Conservation (phyloP, 2,888 invertebrate genomes). For the Deilephila porcellus region DNA sequence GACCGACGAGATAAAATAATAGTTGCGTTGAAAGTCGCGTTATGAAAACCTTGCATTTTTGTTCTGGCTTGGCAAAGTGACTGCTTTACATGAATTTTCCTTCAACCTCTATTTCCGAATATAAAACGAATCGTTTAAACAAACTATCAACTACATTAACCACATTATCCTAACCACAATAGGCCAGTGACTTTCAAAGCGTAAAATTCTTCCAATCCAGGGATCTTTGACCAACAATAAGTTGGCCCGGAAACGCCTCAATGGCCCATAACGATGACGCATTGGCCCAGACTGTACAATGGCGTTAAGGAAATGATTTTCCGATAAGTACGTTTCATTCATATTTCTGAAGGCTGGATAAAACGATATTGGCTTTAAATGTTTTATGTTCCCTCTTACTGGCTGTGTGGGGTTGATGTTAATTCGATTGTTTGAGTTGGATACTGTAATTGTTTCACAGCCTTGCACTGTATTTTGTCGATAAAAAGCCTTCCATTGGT, state of each 20-base stretch:
- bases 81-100: too few species aligned
- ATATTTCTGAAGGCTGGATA: slow-evolving; percentile 10
- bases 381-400: neutral
- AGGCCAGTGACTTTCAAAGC: neutral
- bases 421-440: too few species aligned
- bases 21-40: too few species aligned
- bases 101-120: neutral
- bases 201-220: neutral
- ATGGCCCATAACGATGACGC: slow-evolving; percentile 28
- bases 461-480: too few species aligned
- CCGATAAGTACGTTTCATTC: slow-evolving; percentile 22
- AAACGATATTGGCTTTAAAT: slow-evolving; percentile 22
- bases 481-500: too few species aligned
- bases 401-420: too few species aligned
- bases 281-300: slow-evolving; percentile 7
- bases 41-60: too few species aligned
- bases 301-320: slow-evolving; percentile 28
- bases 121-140: neutral
- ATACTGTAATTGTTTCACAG: too few species aligned
- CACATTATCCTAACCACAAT: neutral
- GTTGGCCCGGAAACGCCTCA: slow-evolving; percentile 13
- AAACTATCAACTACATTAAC: neutral
- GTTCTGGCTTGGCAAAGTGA: too few species aligned
- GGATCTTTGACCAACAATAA: slow-evolving; percentile 14
- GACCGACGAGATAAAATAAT: too few species aligned